Evolutionary conservation across 1,140 invertebrate species (phyloP).

Genomic region (Halesus radiatus): DNA sequence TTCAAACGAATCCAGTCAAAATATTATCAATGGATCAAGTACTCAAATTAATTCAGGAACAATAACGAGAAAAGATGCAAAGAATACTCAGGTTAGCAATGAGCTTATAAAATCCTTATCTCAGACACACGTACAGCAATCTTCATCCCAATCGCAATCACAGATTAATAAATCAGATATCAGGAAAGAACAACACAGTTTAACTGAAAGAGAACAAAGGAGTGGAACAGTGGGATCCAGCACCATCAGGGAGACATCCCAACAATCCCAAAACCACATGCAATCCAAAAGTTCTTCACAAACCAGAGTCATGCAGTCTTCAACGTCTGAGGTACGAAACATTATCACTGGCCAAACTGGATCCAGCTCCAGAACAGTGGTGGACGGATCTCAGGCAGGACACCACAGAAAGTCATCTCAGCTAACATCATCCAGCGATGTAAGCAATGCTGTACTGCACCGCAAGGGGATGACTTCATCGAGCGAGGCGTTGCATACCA

Average conservation of each 20-base stretch:
- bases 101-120: conserved; percentile 40
- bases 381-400: conserved; percentile 33
- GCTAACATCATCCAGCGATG: conserved; percentile 79
- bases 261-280: conserved; percentile 46
- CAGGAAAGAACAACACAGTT: neutral
- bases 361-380: neutral
- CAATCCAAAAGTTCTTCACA: conserved; percentile 48
- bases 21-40: conserved; percentile 49
- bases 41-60: conserved; percentile 37
- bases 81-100: conserved; percentile 40
- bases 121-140: conserved; percentile 36
- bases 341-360: conserved; percentile 43
- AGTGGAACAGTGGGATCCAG: neutral
- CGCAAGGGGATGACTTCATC: conserved; percentile 76
- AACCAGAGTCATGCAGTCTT: conserved; percentile 36
- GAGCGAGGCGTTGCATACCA: conserved; percentile 75
- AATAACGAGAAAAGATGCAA: conserved; percentile 35
- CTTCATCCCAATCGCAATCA: conserved; percentile 3
- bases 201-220: conserved; percentile 27
- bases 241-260: conserved; percentile 28
- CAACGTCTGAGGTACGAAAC: conserved; percentile 44
- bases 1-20: conserved; percentile 48
- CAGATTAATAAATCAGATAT: conserved; percentile 25
- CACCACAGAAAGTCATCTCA: conserved; percentile 71
- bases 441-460: conserved; percentile 82